Conservation (phyloP, 2,797 vertebrate genomes). For the Parambassis ranga region DNA sequence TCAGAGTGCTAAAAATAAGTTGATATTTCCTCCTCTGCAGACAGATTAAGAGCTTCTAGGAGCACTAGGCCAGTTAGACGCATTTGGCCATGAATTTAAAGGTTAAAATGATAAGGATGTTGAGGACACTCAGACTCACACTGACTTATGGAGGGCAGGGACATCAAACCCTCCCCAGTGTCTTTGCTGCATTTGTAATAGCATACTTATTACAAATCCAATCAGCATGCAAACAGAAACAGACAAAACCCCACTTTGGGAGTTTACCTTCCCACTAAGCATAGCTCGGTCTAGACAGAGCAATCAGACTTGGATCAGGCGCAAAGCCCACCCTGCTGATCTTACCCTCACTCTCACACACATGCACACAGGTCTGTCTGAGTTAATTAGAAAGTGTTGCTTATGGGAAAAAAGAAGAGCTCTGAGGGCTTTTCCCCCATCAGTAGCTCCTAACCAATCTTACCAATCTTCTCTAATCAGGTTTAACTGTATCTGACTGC, state of each 20-base stretch:
- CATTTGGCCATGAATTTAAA: not conserved
- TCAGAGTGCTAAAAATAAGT: constrained; percentile 60
- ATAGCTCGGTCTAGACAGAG: constrained; percentile 9
- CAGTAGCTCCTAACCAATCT: constrained; percentile 41
- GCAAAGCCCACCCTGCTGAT: not conserved
- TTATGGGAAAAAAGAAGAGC: constrained; percentile 17
- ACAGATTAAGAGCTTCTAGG: constrained; percentile 53
- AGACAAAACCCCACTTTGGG: not conserved
- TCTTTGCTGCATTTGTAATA: not conserved
- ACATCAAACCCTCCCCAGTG: not conserved
- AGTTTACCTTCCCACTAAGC: not conserved
- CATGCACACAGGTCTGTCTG: not conserved
- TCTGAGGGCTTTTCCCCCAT: constrained; percentile 36
- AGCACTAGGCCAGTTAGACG: constrained; percentile 1
- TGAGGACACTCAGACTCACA: not conserved
- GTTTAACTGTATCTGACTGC: constrained; percentile 49
- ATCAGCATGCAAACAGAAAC: constrained; percentile 1
- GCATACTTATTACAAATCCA: too few relatives aligned
- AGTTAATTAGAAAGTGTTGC: constrained; percentile 46
- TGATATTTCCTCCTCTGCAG: constrained; percentile 46
- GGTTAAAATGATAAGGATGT: constrained; percentile 21
- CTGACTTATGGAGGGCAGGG: not conserved
- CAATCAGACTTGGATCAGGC: constrained; percentile 15
- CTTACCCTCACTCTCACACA: not conserved
- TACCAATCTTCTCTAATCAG: constrained; percentile 58